A percentile compares a stretch with the other conserved stretches of the same genome.
Evolutionary conservation across 2,888 invertebrate species (phyloP).

Genomic region (Tethea ocularis): DNA sequence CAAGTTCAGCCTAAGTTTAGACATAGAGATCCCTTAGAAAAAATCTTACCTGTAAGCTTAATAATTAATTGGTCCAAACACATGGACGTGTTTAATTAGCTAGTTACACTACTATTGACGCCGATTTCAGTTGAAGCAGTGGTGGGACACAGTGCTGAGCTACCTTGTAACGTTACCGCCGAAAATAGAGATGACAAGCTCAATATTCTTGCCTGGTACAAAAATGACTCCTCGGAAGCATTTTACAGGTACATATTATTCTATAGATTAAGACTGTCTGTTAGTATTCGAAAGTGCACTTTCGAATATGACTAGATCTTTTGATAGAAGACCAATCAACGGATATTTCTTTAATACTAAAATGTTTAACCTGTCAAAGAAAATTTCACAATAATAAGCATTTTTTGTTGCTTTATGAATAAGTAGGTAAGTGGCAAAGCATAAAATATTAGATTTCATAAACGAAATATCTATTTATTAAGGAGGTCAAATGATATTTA

Average conservation of each 20-base stretch:
- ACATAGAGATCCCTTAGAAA: too few species aligned
- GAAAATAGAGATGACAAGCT: constrained; percentile 63
- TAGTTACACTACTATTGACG: neutral
- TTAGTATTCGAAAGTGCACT: neutral
- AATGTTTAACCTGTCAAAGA: neutral
- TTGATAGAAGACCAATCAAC: neutral
- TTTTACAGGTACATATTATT: constrained; percentile 69
- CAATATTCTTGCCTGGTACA: constrained; percentile 72
- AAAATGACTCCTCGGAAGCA: constrained; percentile 61
- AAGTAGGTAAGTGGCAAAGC: neutral
- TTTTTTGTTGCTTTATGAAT: neutral
- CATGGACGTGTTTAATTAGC: neutral
- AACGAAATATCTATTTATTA: too few species aligned
- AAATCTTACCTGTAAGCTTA: too few species aligned
- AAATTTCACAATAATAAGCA: neutral
- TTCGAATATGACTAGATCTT: neutral
- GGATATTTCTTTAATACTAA: neutral
- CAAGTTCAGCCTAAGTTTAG: too few species aligned
- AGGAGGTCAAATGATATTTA: too few species aligned
- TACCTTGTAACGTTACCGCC: constrained; percentile 70
- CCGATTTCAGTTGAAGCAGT: constrained; percentile 63
- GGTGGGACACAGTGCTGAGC: constrained; percentile 62
- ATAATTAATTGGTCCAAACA: neutral
- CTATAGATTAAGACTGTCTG: neutral
- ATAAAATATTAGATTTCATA: too few species aligned